Evolutionary conservation across 1,140 invertebrate genomes (phyloP), one percentile per base, ranked within the genome.

Genomic region (Magallana ariakensis): DNA sequence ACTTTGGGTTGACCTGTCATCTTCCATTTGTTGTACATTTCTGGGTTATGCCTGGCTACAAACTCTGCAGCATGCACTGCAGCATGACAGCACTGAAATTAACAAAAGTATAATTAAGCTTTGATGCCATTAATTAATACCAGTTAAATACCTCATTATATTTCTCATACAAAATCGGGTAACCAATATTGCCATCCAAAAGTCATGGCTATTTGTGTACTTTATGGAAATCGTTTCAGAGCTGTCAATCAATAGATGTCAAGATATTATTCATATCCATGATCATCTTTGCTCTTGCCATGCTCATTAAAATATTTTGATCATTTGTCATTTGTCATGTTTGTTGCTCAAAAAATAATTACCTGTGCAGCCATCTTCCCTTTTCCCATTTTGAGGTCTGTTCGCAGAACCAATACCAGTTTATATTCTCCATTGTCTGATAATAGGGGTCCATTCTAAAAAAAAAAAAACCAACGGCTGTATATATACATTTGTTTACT

Each of bases 381-480:
- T 96, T 98, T 98, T 22, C 97, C 96, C 98, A 99, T 99, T 94
- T 97, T 97, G 0, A 99, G 95, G 93, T 99, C 98, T 92, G 96
- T 97, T 92, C 98, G 95, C 3, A 98, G 97, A 33, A 98, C 97
- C 80, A 99, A 93, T 1, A 98, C 97, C 94, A 99, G 95, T 98
- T 98, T 94, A 87, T 92, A 93, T 90, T 94, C 94, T 58, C 93
- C 94, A 66, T 53, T 87, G 33, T 91, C 90, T 15, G 89, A 84
- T 46, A 89, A 57, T 26, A 70, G 46, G 56, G 56, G 56, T 54
- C 11, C 83, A 66, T n/a, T 84, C 60, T 87, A 33, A 75, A 88
- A 55, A 60, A 53, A 26, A 85, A 82, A 85, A n/a, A n/a, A n/a
- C n/a, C n/a, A n/a, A n/a, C n/a, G n/a, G n/a, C n/a, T n/a, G n/a